phyloP scores from a whole-genome alignment of 92 coral and sea anemone species.

The Zoanthus sociatus region DNA sequence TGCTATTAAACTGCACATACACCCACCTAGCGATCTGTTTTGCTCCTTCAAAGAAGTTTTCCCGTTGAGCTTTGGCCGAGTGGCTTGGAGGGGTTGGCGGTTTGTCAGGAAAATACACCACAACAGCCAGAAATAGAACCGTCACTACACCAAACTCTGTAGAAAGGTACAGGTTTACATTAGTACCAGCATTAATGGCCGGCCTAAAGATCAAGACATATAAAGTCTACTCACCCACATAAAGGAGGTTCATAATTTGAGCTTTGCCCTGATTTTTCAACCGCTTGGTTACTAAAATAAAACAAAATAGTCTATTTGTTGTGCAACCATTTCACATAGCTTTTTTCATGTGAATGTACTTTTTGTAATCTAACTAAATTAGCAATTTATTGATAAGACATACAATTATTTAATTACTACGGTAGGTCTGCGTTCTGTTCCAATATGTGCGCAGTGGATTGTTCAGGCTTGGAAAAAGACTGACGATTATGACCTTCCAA shows the following conservation, averaged over 20 bases:
- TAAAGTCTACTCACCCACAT: constrained; percentile 74
- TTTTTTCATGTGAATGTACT: neutral
- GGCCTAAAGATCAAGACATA: neutral
- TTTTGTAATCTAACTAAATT: too few species aligned
- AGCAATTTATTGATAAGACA: too few species aligned
- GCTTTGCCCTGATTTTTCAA: constrained; percentile 71
- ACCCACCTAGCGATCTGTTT: constrained; percentile 81
- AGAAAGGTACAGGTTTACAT: neutral
- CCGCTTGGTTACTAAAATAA: constrained; percentile 68
- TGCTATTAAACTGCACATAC: too few species aligned
- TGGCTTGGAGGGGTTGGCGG: constrained; percentile 95
- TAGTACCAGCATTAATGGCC: neutral
- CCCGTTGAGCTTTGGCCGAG: constrained; percentile 86
- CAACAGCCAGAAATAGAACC: constrained; percentile 78
- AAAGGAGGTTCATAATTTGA: constrained; percentile 87
- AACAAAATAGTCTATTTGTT: neutral
- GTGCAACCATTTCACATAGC: neutral
- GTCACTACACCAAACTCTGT: constrained; percentile 90
- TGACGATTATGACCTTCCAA: too few species aligned
- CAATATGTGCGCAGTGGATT: too few species aligned
- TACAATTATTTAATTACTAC: too few species aligned
- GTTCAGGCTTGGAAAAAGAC: too few species aligned
- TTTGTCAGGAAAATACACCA: constrained; percentile 88
- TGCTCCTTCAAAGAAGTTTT: constrained; percentile 86
- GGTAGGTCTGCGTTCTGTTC: too few species aligned